Base-by-base conservation (phyloP, 2,888 invertebrate genomes). In the Tyria jacobaeae region DNA sequence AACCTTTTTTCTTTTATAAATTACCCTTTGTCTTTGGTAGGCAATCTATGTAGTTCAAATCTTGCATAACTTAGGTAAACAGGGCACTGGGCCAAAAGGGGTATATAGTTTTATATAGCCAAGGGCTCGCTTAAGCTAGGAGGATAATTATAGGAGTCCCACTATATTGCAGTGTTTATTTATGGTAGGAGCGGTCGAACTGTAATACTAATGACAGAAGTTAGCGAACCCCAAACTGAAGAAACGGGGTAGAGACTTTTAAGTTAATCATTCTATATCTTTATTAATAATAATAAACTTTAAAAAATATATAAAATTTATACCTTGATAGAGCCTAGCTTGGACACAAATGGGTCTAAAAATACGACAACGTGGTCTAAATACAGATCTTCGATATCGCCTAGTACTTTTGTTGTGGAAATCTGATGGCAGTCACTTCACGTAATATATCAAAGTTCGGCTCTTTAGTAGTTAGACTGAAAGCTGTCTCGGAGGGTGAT, bases 11-110 rank as follows among this genome's bases (percentile, higher is more conserved):
- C 17, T 41, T 10, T 9, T 41, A 0, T 17, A 31, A 41, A 17
- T 37, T 2, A 41, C 41, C 17, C 7, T 39, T n/a, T 3, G 41
- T 41, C 17, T 17, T 41, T 17, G n/a, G 4, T 7, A 5, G 2
- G n/a, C n/a, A 39, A 39, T 39, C 1, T 39, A n/a, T 39, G 25
- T 59, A 50, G 51, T 64, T 61, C 24, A 49, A 60, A 63, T 70
- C n/a, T 61, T 68, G 54, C 34, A 57, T 57, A 53, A 60, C 21
- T 48, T 60, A 70, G 55, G 60, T 59, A 63, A 70, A 60, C 25
- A 50, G 41, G 49, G 25, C 49, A 24, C 14, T 41, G 37, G 44
- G 48, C 48, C 48, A 49, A 60, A 57, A 67, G 52, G 59, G 69
- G 60, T 31, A 52, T 15, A n/a, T 56, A 37, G 24, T 31, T 59